Percentiles rank a stretch among this genome's conserved stretches.
Evolutionary conservation across 1,140 invertebrate genomes (phyloP).

Genomic region (Ceratoteleas bidentatus): DNA sequence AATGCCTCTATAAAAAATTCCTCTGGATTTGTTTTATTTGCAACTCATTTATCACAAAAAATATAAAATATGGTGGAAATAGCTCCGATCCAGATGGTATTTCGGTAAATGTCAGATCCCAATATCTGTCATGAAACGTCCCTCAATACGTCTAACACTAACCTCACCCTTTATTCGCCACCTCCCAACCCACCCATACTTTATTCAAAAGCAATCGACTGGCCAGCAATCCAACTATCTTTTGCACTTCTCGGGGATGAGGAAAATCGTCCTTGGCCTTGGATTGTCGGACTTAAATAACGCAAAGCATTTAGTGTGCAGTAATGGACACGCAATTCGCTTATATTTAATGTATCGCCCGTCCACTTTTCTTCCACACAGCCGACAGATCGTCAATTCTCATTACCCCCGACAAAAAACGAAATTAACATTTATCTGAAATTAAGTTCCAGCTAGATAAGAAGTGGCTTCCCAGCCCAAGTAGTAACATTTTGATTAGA

Average conservation of each 20-base stretch:
- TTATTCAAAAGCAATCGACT: conserved; percentile 29
- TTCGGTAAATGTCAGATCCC: too few species aligned
- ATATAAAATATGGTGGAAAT: too few species aligned
- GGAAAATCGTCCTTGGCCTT: conserved; percentile 46
- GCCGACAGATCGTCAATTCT: conserved; percentile 22
- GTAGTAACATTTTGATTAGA: conserved; percentile 21
- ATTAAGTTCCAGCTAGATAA: conserved; percentile 12
- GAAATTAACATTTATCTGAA: conserved; percentile 11
- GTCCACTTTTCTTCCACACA: conserved; percentile 6
- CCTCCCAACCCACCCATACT: too few species aligned
- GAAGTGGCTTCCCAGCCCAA: not conserved
- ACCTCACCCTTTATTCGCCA: too few species aligned
- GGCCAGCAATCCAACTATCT: conserved; percentile 15
- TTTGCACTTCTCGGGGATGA: conserved; percentile 37
- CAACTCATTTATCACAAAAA: too few species aligned
- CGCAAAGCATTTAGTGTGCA: conserved; percentile 43
- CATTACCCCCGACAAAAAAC: conserved; percentile 11
- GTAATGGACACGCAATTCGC: conserved; percentile 44
- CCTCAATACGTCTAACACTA: too few species aligned
- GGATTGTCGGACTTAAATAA: conserved; percentile 42
- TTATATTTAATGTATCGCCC: conserved; percentile 37
- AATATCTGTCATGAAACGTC: too few species aligned
- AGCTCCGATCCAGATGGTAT: too few species aligned
- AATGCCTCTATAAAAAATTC: too few species aligned
- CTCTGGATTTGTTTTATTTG: too few species aligned